Base-by-base conservation (phyloP, 2,113 vertebrate genomes). In the Pachypanchax playfairii region DNA sequence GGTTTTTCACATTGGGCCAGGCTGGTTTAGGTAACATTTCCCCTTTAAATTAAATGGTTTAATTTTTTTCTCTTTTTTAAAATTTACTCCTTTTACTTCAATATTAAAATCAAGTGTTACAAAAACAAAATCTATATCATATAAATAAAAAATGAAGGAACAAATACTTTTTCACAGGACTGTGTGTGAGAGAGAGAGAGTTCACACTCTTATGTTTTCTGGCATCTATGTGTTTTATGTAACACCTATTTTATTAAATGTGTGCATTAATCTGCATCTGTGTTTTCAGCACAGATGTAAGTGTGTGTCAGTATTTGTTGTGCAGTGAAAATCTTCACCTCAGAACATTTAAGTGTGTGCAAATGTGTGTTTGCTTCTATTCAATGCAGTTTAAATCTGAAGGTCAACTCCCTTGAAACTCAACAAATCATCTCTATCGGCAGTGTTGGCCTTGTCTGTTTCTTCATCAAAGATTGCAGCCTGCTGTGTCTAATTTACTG, bases 361-460 rank as follows among this genome's bases (percentile, higher is more conserved):
- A n/a, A n/a, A n/a, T n/a, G 0, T 31, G 28, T 28, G 39, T 21
- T 4, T 25, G 29, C n/a, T 42, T 60, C 9, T 44, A 15, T 72
- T 73, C 55, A 60, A 39, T 54, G 51, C 6, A 10, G 11, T 74
- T 75, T 28, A 29, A 55, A 41, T 26, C 48, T 82, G 64, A 77
- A 75, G 70, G 79, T 80, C 77, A 66, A 41, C 49, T 70, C 54
- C 52, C 57, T 58, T 59, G 63, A 65, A 82, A 77, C 65, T 70
- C 69, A 47, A 80, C 78, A 65, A 82, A 82, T 77, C 53, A 69
- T 76, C 29, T 84, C 49, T 62, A 60, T 70, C 24, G 20, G 73
- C 66, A 54, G 52, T 3, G 12, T 6, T 53, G 54, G 61, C 62
- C 76, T 77, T 70, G 65, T 72, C 39, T 41, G 24, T 46, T 62